Percentiles rank a stretch among this genome's conserved stretches.
Conservation (phyloP, 2,113 vertebrate species). For the Isichthys henryi region DNA sequence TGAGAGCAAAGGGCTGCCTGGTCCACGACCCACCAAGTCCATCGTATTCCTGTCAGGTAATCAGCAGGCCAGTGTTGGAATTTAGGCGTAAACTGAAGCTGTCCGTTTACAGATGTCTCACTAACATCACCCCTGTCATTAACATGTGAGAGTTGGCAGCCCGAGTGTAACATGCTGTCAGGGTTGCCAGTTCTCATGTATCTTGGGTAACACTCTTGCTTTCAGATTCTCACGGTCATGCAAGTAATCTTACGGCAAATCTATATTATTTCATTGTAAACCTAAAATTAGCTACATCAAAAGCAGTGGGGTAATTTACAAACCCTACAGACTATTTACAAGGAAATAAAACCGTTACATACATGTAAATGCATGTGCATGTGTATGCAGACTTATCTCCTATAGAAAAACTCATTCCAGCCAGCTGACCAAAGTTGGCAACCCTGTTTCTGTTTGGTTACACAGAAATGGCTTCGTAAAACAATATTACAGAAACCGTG, state of each 20-base stretch:
- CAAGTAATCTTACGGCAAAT: not conserved
- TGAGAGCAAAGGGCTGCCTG: not conserved
- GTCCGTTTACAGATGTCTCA: not conserved
- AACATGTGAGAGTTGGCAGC: not conserved
- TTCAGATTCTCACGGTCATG: not conserved
- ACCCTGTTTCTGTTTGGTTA: too few species aligned
- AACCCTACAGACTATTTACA: too few species aligned
- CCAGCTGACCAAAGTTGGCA: too few species aligned
- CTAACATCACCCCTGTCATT: not conserved
- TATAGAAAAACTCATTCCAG: too few species aligned
- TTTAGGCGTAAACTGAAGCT: not conserved
- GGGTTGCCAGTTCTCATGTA: not conserved
- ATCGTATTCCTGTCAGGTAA: not conserved
- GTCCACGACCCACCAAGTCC: not conserved
- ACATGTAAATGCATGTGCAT: too few species aligned
- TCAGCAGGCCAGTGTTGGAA: not conserved
- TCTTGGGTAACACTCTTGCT: not conserved
- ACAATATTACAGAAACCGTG: too few species aligned
- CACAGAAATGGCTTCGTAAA: too few species aligned
- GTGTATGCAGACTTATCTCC: too few species aligned
- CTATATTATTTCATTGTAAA: not conserved
- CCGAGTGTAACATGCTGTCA: not conserved
- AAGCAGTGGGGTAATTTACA: not conserved
- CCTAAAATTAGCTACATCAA: not conserved
- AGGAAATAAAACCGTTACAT: too few species aligned